These are phyloP conservation scores for Tuta absoluta DNA, from an alignment of 2,888 invertebrate species.

Conservation along the genomic window DNA sequence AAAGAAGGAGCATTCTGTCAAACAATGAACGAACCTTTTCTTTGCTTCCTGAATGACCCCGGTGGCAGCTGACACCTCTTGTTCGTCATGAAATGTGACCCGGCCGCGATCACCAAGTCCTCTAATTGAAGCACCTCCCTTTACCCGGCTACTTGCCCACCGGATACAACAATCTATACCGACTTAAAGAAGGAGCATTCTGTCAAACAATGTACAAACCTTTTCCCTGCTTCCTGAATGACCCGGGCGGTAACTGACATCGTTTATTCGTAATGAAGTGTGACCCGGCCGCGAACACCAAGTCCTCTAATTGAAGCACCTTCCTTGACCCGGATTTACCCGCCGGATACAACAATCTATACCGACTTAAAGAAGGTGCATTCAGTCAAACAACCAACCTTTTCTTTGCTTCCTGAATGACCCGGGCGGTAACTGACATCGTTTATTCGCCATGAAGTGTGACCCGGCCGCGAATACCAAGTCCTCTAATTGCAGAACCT, in stretches of 20 bases:
- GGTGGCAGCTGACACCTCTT: conserved; percentile 98
- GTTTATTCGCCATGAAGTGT: conserved; percentile 99
- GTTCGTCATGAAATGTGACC: conserved; percentile 99
- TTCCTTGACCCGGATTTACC: conserved; percentile 86
- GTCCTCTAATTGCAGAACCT: conserved; percentile 94
- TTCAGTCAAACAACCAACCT: conserved; percentile 63
- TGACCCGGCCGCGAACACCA: conserved; percentile 85
- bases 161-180: no score
- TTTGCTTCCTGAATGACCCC: conserved; percentile 97
- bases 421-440: conserved; percentile 98
- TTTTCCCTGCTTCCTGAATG: conserved; percentile 97
- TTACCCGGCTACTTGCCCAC: conserved; percentile 73
- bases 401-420: conserved; percentile 98
- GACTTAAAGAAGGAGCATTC: conserved; percentile 37
- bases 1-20: no score
- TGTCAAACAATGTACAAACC: conserved; percentile 58
- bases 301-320: conserved; percentile 94
- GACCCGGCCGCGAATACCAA: conserved; percentile 96
- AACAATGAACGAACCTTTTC: conserved; percentile 84
- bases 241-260: conserved; percentile 98
- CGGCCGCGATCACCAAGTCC: conserved; percentile 95
- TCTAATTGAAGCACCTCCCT: conserved; percentile 93
- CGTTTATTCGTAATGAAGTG: conserved; percentile 53
- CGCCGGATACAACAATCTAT: no score
- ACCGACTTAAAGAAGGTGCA: conserved; percentile 58